Evolutionary conservation across 1,140 invertebrate genomes (phyloP).

Genomic region (Diploscapter pachys): DNA sequence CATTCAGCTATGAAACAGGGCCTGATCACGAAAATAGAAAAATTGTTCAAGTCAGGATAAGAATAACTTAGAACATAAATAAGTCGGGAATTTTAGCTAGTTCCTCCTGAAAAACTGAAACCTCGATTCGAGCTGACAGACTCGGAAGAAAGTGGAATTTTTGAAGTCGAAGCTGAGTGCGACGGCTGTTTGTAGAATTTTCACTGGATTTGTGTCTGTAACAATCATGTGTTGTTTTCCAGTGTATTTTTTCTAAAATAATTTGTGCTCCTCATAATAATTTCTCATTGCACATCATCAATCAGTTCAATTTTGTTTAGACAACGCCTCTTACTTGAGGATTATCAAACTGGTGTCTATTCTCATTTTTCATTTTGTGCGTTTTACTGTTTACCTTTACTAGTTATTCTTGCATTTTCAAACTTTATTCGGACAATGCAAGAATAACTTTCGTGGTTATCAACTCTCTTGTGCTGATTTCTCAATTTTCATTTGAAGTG

Average conservation of each 20-base stretch:
- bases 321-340: too few species aligned
- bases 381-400: too few species aligned
- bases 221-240: neutral
- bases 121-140: too few species aligned
- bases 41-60: neutral
- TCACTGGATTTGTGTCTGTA: neutral
- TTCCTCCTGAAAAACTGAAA: neutral
- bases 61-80: neutral
- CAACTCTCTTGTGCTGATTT: too few species aligned
- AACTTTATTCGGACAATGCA: too few species aligned
- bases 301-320: too few species aligned
- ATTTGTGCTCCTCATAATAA: neutral
- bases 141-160: slow-evolving; percentile 21
- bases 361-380: too few species aligned
- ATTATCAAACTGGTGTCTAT: too few species aligned
- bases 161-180: slow-evolving; percentile 37
- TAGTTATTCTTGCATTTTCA: too few species aligned
- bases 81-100: neutral
- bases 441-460: too few species aligned
- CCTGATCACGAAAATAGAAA: slow-evolving; percentile 43
- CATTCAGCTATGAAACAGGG: slow-evolving; percentile 47
- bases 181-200: slow-evolving; percentile 33
- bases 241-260: neutral
- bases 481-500: too few species aligned
- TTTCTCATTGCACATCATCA: too few species aligned